These are phyloP conservation scores for Otolemur garnettii DNA, from an alignment of 2,113 vertebrate genomes.

Conservation along the genomic window DNA sequence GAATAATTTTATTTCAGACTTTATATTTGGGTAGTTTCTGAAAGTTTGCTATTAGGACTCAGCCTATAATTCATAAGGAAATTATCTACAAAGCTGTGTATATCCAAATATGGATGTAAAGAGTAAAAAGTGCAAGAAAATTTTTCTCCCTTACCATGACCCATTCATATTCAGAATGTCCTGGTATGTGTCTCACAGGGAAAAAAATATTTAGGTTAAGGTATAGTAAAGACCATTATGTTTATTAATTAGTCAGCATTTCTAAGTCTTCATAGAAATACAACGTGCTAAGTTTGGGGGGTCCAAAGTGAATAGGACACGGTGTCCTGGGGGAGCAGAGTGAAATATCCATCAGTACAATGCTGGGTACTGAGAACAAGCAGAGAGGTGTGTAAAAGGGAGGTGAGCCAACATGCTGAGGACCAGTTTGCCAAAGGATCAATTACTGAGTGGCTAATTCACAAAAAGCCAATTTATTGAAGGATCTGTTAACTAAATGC, in stretches of 20 bases:
- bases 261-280: slow-evolving; percentile 17
- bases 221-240: not conserved
- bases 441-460: not conserved
- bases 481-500: slow-evolving; percentile 16
- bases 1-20: slow-evolving; percentile 22
- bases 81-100: not conserved
- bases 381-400: not conserved
- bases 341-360: not conserved
- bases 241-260: slow-evolving; percentile 20
- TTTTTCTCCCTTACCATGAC: not conserved
- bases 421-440: not conserved
- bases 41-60: slow-evolving; percentile 22
- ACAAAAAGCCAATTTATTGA: slow-evolving; percentile 18
- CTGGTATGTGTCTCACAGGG: not conserved
- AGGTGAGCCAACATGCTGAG: not conserved
- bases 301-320: not conserved
- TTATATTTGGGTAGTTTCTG: not conserved
- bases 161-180: slow-evolving; percentile 5
- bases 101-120: not conserved
- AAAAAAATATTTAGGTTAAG: not conserved
- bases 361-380: too few species aligned
- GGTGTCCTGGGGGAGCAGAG: not conserved
- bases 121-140: not conserved
- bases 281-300: not conserved
- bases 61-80: slow-evolving; percentile 17